phyloP scores from a whole-genome alignment of 2,888 invertebrate species.

The Hylaea fasciaria region DNA sequence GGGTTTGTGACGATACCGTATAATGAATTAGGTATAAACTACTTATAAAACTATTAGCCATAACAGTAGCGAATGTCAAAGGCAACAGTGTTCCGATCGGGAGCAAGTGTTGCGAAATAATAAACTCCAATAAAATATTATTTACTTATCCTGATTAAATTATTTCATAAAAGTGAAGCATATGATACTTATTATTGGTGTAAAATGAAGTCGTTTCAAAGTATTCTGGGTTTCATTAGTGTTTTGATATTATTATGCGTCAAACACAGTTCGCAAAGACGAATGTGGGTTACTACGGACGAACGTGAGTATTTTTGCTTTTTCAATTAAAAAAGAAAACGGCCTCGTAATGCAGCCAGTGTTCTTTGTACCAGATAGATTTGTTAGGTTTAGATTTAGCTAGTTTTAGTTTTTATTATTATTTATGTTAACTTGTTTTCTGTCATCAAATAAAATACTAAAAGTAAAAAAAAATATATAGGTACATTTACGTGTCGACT shows the following conservation, averaged over 20 bases:
- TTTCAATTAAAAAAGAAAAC: neutral
- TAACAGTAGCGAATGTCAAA: slow-evolving; percentile 46
- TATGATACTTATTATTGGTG: no score
- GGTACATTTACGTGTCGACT: no score
- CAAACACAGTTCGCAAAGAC: slow-evolving; percentile 20
- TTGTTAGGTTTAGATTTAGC: no score
- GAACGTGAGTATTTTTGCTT: slow-evolving; percentile 63
- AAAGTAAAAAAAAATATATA: no score
- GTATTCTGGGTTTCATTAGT: slow-evolving; percentile 29
- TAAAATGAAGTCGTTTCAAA: slow-evolving; percentile 28
- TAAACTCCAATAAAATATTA: slow-evolving; percentile 5
- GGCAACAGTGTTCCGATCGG: slow-evolving; percentile 32
- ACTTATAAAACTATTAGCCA: slow-evolving; percentile 47
- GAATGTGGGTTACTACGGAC: slow-evolving; percentile 64
- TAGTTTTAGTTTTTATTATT: no score
- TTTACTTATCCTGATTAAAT: slow-evolving; percentile 21
- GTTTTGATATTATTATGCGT: slow-evolving; percentile 43
- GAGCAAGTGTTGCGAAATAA: slow-evolving; percentile 35
- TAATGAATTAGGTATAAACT: no score
- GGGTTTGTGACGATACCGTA: no score
- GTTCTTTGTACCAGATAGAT: no score
- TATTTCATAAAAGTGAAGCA: no score
- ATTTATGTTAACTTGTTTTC: no score
- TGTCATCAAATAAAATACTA: no score
- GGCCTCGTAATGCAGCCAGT: no score